Evolutionary conservation across 2,888 invertebrate species (phyloP).

Genomic region (Allacma fusca): DNA sequence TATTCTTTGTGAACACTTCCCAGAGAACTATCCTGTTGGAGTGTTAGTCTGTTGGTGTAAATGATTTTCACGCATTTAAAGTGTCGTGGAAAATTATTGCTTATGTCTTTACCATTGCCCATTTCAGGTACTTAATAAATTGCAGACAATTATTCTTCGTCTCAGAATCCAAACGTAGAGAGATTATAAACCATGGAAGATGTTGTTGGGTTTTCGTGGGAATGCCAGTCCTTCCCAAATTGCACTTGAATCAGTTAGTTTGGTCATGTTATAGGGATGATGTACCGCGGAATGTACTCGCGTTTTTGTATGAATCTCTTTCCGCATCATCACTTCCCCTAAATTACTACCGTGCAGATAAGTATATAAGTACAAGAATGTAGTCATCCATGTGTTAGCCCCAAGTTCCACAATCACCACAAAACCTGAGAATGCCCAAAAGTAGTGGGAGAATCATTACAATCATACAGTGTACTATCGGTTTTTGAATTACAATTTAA

Average conservation of each 20-base stretch:
- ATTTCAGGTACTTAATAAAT: too few species aligned
- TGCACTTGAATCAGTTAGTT: background rate
- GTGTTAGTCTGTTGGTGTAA: too few species aligned
- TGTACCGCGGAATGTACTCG: background rate
- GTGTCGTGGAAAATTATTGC: too few species aligned
- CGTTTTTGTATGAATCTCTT: background rate
- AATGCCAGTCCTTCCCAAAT: too few species aligned
- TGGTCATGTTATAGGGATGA: background rate
- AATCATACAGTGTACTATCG: background rate
- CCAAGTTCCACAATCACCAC: background rate
- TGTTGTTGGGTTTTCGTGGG: too few species aligned
- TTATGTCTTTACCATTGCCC: too few species aligned
- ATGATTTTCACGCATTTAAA: too few species aligned
- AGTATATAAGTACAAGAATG: background rate
- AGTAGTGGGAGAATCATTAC: background rate
- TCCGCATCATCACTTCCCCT: constrained; percentile 8
- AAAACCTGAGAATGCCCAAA: background rate
- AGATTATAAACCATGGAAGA: too few species aligned
- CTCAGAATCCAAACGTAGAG: too few species aligned
- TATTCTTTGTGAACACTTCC: too few species aligned
- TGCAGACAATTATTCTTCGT: too few species aligned
- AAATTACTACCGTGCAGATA: background rate
- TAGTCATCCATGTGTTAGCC: background rate
- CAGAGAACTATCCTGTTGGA: too few species aligned
- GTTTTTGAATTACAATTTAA: background rate